Percentiles rank a stretch among this genome's conserved stretches.
These are phyloP conservation scores for Puma concolor DNA, from an alignment of 2,113 vertebrate genomes.

Conservation along the genomic window DNA sequence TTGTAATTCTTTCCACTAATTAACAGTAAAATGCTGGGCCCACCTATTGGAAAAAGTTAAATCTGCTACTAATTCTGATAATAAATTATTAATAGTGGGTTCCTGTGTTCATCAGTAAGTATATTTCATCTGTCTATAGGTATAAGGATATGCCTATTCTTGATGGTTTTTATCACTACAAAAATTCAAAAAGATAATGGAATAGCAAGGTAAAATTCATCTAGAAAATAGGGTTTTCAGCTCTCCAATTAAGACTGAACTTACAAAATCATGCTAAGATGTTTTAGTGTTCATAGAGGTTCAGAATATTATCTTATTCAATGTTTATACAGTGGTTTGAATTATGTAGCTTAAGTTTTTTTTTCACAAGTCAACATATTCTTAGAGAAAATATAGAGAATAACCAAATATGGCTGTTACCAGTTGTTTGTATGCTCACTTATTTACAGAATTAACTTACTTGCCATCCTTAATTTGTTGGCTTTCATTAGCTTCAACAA, in stretches of 20 bases:
- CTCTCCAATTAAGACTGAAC: constrained; percentile 37
- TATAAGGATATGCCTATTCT: background rate
- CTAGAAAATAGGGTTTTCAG: background rate
- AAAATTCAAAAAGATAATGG: background rate
- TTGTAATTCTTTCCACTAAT: background rate
- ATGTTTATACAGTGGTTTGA: background rate
- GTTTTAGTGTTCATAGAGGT: background rate
- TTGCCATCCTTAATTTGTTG: background rate
- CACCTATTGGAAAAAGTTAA: background rate
- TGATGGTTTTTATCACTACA: background rate
- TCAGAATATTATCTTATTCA: constrained; percentile 36
- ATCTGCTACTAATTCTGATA: background rate
- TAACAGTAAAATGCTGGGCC: background rate
- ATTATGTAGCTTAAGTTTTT: background rate
- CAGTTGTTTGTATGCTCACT: background rate
- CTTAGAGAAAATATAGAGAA: constrained; percentile 2
- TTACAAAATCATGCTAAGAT: background rate
- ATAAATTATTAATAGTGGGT: background rate
- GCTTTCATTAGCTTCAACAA: background rate
- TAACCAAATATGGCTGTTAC: background rate
- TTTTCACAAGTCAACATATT: background rate
- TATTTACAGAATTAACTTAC: constrained; percentile 20
- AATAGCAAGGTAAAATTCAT: background rate
- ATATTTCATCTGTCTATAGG: background rate
- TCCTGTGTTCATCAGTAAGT: background rate